Evolutionary conservation across 2,113 vertebrate genomes (phyloP).

Genomic region (Stigmatopora nigra): DNA sequence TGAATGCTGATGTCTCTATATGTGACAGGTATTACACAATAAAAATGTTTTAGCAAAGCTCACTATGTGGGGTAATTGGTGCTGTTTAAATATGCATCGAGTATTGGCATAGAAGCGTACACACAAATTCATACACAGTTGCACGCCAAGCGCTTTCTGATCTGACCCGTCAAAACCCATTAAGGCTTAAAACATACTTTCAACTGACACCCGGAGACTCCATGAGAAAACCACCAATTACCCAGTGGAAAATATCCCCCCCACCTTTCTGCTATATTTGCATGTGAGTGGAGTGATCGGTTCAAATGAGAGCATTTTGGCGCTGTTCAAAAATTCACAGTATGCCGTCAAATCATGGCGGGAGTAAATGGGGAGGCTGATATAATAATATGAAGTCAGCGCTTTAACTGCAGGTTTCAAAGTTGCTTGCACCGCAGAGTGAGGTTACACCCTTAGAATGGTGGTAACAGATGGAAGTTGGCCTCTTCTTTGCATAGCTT

Average conservation of each 20-base stretch:
- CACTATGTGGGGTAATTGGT: slow-evolving; percentile 70
- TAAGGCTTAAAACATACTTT: slow-evolving; percentile 74
- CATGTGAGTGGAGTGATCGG: slow-evolving; percentile 72
- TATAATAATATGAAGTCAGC: slow-evolving; percentile 63
- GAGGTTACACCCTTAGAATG: slow-evolving; percentile 49
- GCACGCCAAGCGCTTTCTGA: slow-evolving; percentile 59
- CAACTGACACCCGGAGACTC: slow-evolving; percentile 71
- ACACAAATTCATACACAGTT: slow-evolving; percentile 31
- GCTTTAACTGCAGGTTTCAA: slow-evolving; percentile 62
- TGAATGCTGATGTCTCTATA: slow-evolving; percentile 71
- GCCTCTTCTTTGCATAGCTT: slow-evolving; percentile 40
- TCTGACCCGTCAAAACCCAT: slow-evolving; percentile 73
- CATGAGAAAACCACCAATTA: slow-evolving; percentile 74
- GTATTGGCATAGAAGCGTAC: slow-evolving; percentile 42
- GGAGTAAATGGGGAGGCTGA: slow-evolving; percentile 12
- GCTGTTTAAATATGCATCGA: slow-evolving; percentile 74
- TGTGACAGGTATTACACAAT: slow-evolving; percentile 68
- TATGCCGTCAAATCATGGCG: slow-evolving; percentile 56
- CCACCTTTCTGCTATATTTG: slow-evolving; percentile 66
- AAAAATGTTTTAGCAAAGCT: slow-evolving; percentile 70
- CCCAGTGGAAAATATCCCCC: slow-evolving; percentile 63
- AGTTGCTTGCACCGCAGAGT: slow-evolving; percentile 54
- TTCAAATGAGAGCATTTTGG: slow-evolving; percentile 69
- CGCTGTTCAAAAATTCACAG: slow-evolving; percentile 65
- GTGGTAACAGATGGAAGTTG: slow-evolving; percentile 38